Conservation (phyloP, 1,140 invertebrate genomes). For the Atta colombica region DNA sequence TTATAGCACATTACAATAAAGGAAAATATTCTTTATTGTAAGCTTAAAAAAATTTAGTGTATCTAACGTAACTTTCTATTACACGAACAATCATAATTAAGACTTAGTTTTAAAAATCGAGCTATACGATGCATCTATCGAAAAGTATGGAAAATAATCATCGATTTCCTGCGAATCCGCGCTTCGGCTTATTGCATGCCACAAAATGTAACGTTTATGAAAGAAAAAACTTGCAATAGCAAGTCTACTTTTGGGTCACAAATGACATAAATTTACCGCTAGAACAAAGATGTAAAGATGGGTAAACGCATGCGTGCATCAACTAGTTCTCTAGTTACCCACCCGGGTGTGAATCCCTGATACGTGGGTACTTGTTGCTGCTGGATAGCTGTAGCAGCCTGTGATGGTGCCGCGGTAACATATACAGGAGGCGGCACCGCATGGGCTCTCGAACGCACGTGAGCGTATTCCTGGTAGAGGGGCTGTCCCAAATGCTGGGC, state of each 20-base stretch:
- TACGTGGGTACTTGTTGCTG: slow-evolving; percentile 86
- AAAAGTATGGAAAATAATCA: background rate
- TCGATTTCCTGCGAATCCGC: background rate
- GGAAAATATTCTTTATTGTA: background rate
- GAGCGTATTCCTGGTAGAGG: slow-evolving; percentile 85
- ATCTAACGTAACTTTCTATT: background rate
- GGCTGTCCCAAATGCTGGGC: slow-evolving; percentile 85
- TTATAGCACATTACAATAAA: slow-evolving; percentile 3
- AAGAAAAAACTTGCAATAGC: background rate
- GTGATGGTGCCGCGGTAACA: slow-evolving; percentile 84
- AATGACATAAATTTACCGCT: slow-evolving; percentile 53
- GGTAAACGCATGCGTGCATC: slow-evolving; percentile 86
- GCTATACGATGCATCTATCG: background rate
- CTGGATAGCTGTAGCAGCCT: slow-evolving; percentile 84
- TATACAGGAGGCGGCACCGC: slow-evolving; percentile 85
- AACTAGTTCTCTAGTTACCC: slow-evolving; percentile 86
- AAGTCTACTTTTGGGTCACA: slow-evolving; percentile 30
- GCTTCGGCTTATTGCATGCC: slow-evolving; percentile 16
- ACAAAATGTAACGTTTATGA: background rate
- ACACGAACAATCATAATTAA: background rate
- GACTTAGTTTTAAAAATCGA: background rate
- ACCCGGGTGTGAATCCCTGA: slow-evolving; percentile 87
- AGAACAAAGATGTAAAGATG: slow-evolving; percentile 59
- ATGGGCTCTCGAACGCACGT: slow-evolving; percentile 84
- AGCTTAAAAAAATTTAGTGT: background rate